Evolutionary conservation across 2,888 invertebrate genomes (phyloP), one percentile per base, ranked within the genome.

Genomic region (Tachina lurida): DNA sequence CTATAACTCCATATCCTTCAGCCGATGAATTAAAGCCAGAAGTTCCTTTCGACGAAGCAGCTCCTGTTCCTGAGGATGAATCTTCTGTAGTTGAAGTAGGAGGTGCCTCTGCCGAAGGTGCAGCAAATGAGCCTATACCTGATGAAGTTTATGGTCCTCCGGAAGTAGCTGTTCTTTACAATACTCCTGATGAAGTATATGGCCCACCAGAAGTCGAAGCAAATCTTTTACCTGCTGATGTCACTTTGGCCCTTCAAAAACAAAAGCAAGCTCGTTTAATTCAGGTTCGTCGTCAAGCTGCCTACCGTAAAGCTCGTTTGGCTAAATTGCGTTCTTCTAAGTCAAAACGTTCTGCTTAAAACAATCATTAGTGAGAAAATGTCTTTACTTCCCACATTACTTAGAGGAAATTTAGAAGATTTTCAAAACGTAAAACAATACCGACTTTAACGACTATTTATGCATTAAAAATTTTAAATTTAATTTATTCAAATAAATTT

Each of bases 91-190:
- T 73, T 12, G 84, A 39, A 13, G 83, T 49, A 8, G 86, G 56
- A 63, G 56, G 73, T 5, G 68, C 10, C 9, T 65, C 87, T 56
- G 77, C 84, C 13, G 77, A 73, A 62, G 54, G 60, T 60, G 87
- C 81, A 47, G 77, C 71, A 17, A 81, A 78, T 17, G 89, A 89
- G 9, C 89, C 90, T 9, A 83, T 83, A 45, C 91, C 91, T 22
- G 91, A 91, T 87, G 91, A 90, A 13, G 90, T 91, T 15, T 91
- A 91, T 52, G 91, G 91, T 3, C 91, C 91, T 19, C 91, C 91
- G 1, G 90, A 90, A 80, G 82, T 73, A 85, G 56, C 89, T 5
- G 82, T 88, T 0, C 84, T 88, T 75, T 90, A 90, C 81, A 88
- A 86, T 67, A 87, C 88, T 45, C 91, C 91, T 82, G 90, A 91